Evolutionary conservation across 2,797 vertebrate genomes (phyloP).

Genomic region (Tragelaphus eurycerus): DNA sequence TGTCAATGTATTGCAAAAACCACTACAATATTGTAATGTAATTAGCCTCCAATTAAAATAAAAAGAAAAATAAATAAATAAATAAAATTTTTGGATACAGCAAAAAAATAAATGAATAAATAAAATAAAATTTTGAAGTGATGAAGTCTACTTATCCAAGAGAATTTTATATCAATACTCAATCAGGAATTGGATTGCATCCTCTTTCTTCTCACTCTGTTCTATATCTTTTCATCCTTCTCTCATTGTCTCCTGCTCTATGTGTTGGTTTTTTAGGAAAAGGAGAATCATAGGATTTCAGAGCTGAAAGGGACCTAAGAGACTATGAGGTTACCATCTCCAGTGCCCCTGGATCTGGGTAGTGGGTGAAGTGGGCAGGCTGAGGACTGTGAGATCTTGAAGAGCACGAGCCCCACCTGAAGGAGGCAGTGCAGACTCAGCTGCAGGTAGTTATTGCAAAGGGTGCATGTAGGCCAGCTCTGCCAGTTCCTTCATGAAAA

Average conservation of each 20-base stretch:
- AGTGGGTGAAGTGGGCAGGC: neutral
- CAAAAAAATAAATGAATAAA: neutral
- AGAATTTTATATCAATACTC: neutral
- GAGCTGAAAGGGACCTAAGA: neutral
- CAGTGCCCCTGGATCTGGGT: neutral
- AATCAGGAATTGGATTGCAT: neutral
- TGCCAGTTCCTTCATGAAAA: neutral
- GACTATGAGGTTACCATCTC: neutral
- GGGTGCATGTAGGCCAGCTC: neutral
- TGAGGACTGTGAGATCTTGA: too few species aligned
- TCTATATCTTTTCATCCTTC: neutral
- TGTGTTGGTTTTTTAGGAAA: neutral
- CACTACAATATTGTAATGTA: neutral
- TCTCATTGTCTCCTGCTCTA: neutral
- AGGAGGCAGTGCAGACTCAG: neutral
- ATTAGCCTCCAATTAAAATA: neutral
- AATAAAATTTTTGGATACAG: neutral
- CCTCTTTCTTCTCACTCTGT: neutral
- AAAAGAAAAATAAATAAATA: too few species aligned
- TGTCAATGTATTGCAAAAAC: neutral
- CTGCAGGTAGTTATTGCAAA: neutral
- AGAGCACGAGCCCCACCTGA: neutral
- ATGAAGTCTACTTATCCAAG: neutral
- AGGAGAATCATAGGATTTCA: neutral
- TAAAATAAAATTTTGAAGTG: neutral